Conservation (phyloP, 92 coral and sea anemone genomes). For the Galaxea fascicularis region DNA sequence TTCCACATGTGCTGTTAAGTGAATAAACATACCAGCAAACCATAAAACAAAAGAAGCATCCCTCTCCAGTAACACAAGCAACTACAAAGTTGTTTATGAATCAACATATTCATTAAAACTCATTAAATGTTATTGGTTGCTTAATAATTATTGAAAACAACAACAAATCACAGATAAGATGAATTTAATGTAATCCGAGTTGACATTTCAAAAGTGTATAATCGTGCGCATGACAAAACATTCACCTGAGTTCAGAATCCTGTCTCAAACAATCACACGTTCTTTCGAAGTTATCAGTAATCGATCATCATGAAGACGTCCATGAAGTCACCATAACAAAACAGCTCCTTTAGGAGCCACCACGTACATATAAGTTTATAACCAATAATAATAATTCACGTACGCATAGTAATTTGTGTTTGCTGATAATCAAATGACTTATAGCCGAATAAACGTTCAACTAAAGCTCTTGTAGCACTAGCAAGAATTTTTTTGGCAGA, state of each 20-base stretch:
- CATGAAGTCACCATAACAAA: too few species aligned
- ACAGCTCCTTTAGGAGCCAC: too few species aligned
- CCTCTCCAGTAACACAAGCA: background rate
- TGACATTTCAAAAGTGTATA: conserved; percentile 9
- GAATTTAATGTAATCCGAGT: conserved; percentile 21
- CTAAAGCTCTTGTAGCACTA: too few species aligned
- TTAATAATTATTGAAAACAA: conserved; percentile 6
- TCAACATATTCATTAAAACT: too few species aligned
- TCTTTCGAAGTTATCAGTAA: conserved; percentile 10
- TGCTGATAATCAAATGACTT: too few species aligned
- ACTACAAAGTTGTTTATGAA: too few species aligned
- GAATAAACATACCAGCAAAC: background rate
- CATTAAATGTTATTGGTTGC: background rate
- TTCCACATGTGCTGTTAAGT: background rate
- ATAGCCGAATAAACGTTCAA: too few species aligned
- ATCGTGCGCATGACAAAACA: background rate
- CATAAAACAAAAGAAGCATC: background rate
- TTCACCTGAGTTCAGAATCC: conserved; percentile 15
- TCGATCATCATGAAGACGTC: conserved; percentile 2
- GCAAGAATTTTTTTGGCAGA: too few species aligned
- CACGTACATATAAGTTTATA: too few species aligned
- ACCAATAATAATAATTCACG: too few species aligned
- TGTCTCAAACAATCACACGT: conserved; percentile 13
- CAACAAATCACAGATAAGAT: conserved; percentile 8
- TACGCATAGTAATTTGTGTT: too few species aligned